Percentiles rank a stretch among this genome's conserved stretches.
Evolutionary conservation across 2,888 invertebrate genomes (phyloP).

Genomic region (Amphipyra tragopoginis): DNA sequence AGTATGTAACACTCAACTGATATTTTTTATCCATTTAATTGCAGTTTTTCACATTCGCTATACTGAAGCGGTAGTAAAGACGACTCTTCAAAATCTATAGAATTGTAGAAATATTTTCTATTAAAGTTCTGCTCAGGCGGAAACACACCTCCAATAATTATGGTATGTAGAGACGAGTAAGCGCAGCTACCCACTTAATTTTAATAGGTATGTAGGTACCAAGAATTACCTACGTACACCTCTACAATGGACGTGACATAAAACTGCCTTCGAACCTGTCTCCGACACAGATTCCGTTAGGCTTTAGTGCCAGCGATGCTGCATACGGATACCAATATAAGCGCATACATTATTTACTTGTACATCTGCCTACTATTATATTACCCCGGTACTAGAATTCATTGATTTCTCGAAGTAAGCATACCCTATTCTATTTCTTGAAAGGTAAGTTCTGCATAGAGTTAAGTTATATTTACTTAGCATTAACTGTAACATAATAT

Average conservation of each 20-base stretch:
- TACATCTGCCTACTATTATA: conserved; percentile 30
- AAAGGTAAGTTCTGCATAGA: too few species aligned
- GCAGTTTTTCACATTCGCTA: too few species aligned
- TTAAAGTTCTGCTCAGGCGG: conserved; percentile 4
- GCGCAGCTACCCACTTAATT: conserved; percentile 45
- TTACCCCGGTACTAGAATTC: conserved; percentile 12
- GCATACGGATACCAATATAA: conserved; percentile 56
- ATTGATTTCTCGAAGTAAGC: conserved; percentile 13
- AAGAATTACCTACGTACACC: conserved; percentile 49
- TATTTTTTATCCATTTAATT: too few species aligned
- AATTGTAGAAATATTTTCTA: background rate
- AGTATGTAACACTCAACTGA: too few species aligned
- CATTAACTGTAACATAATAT: too few species aligned
- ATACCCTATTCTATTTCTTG: too few species aligned
- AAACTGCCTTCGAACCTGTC: conserved; percentile 72
- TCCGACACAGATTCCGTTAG: conserved; percentile 72
- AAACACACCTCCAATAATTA: conserved; percentile 25
- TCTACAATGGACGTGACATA: conserved; percentile 66
- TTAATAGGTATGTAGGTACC: conserved; percentile 55
- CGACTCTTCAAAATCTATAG: too few species aligned
- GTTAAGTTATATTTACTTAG: too few species aligned
- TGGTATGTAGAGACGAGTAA: conserved; percentile 26
- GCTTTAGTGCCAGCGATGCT: conserved; percentile 56
- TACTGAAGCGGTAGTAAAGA: too few species aligned
- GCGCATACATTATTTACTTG: conserved; percentile 48